Base-by-base conservation (phyloP, 2,888 invertebrate species). In the Tanaodytes sp. region DNA sequence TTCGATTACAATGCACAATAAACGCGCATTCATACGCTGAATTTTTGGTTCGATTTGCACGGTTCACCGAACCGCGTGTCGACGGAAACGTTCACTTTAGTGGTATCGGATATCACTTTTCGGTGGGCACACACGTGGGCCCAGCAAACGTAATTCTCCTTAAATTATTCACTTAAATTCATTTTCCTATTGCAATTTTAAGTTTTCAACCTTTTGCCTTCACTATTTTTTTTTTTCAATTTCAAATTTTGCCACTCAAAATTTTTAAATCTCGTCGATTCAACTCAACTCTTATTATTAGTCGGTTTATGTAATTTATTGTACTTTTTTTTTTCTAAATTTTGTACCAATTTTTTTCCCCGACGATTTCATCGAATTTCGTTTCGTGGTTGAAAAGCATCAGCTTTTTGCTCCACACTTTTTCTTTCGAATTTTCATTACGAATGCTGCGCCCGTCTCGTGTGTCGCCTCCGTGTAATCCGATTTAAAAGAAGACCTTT, bases 381-480 rank as follows among this genome's bases (percentile, higher is more conserved):
- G n/a, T n/a, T n/a, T n/a, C n/a, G n/a, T n/a, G n/a, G n/a, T n/a
- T n/a, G n/a, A n/a, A n/a, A n/a, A n/a, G n/a, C n/a, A n/a, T n/a
- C n/a, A n/a, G n/a, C n/a, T n/a, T n/a, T n/a, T n/a, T n/a, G n/a
- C n/a, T n/a, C n/a, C n/a, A n/a, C n/a, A n/a, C n/a, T n/a, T n/a
- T 58, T 40, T 40, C 31, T 37, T 14, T 23, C 51, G 19, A 46
- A 46, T 57, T 62, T 57, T 27, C 52, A 62, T 62, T 62, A 51
- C 51, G 57, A 49, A 67, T 67, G 55, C 67, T 55, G 45, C 43
- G 16, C 30, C 37, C 61, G 61, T 55, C 51, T 51, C 62, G 51
- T 39, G 55, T 67, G 61, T 67, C 61, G 57, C 57, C 51, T 51
- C 61, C 51, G 23, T 36, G 62, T 67, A 67, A 67, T 62, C 61